phyloP scores from a whole-genome alignment of 1,140 invertebrate species.

The Drosophila micromelanica region DNA sequence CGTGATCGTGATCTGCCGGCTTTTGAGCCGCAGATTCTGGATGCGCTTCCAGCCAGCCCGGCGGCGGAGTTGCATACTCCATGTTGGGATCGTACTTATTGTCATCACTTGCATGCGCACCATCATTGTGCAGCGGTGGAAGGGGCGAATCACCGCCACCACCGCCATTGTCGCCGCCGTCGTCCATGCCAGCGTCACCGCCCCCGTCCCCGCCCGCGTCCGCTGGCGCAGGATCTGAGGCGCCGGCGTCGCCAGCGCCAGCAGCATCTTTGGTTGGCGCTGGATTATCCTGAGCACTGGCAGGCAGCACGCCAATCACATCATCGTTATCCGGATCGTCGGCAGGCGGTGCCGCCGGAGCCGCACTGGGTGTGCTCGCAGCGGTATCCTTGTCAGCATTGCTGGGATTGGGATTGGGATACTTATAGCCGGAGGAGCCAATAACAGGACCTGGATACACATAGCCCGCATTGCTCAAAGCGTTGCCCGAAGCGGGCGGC shows the following conservation, averaged over 20 bases:
- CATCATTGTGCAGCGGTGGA: constrained; percentile 51
- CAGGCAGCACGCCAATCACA: constrained; percentile 70
- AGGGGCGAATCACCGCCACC: constrained; percentile 29
- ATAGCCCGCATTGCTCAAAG: constrained; percentile 54
- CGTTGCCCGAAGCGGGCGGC: constrained; percentile 70
- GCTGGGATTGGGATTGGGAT: constrained; percentile 29
- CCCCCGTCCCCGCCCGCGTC: constrained; percentile 22
- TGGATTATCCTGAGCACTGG: constrained; percentile 70
- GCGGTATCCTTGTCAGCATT: constrained; percentile 58
- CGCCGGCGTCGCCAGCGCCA: constrained; percentile 26
- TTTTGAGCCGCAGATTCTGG: constrained; percentile 65
- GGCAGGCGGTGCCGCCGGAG: constrained; percentile 32
- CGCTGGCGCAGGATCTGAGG: constrained; percentile 16
- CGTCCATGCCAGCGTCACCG: background rate
- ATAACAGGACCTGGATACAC: constrained; percentile 52
- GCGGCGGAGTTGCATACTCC: constrained; percentile 79
- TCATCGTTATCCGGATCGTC: constrained; percentile 68
- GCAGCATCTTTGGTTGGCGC: constrained; percentile 44
- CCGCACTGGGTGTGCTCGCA: constrained; percentile 44
- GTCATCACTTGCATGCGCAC: constrained; percentile 49
- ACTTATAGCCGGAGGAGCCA: constrained; percentile 52
- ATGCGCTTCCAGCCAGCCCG: constrained; percentile 74
- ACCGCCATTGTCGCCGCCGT: constrained; percentile 12
- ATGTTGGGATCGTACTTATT: constrained; percentile 71
- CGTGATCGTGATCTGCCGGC: constrained; percentile 55